Evolutionary conservation across 2,113 vertebrate species (phyloP).

Genomic region (Platysternon megacephalum): DNA sequence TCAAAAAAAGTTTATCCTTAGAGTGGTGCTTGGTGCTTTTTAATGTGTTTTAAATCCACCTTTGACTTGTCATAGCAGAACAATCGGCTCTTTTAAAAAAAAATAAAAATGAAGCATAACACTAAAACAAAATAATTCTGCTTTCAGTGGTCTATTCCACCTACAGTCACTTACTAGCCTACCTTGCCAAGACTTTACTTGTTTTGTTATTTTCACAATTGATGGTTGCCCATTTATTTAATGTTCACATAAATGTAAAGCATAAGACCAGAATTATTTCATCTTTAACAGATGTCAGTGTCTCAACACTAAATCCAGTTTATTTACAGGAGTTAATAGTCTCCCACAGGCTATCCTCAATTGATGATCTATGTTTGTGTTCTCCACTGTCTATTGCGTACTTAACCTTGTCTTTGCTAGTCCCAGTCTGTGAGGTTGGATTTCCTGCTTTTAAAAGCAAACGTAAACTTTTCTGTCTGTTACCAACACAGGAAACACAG

Average conservation of each 20-base stretch:
- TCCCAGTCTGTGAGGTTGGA: neutral
- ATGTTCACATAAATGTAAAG: neutral
- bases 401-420: neutral
- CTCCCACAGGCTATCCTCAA: neutral
- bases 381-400: neutral
- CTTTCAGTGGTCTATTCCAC: neutral
- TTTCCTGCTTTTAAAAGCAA: constrained; percentile 4
- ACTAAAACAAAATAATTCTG: neutral
- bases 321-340: constrained; percentile 26
- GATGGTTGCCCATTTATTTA: neutral
- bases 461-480: neutral
- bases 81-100: neutral
- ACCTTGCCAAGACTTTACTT: neutral
- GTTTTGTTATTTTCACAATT: neutral
- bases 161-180: neutral
- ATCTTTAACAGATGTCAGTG: constrained; percentile 6
- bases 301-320: constrained; percentile 22
- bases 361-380: neutral
- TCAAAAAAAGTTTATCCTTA: neutral
- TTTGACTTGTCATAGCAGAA: neutral
- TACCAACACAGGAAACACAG: neutral
- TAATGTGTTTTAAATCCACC: neutral
- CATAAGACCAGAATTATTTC: constrained; percentile 11
- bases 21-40: neutral
- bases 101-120: neutral